Conservation (phyloP, 2,888 invertebrate genomes). For the Drosophila pseudotalamancana region DNA sequence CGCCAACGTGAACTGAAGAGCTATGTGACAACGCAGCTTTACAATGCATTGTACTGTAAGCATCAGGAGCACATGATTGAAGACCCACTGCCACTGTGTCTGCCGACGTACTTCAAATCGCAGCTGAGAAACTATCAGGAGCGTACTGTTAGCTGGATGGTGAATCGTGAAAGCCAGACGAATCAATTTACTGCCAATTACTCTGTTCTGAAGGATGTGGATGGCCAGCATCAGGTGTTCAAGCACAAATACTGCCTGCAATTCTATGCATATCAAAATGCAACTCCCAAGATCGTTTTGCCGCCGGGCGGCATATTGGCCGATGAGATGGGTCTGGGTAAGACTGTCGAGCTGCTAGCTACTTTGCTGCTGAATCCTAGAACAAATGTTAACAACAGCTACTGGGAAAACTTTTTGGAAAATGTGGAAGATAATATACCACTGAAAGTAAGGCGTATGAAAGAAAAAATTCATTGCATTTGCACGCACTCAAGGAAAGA, state of each 20-base stretch:
- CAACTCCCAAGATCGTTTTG: conserved; percentile 52
- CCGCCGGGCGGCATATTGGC: conserved; percentile 90
- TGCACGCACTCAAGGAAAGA: conserved; percentile 69
- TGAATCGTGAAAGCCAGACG: conserved; percentile 85
- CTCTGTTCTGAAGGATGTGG: conserved; percentile 50
- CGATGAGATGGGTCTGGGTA: conserved; percentile 93
- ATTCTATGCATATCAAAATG: conserved; percentile 38
- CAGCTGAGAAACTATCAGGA: conserved; percentile 87
- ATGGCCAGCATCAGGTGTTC: conserved; percentile 52
- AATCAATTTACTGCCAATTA: conserved; percentile 53
- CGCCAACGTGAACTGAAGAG: conserved; percentile 62
- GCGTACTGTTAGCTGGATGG: conserved; percentile 89
- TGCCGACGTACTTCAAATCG: conserved; percentile 84
- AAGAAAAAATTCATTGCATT: conserved; percentile 78
- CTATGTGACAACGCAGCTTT: conserved; percentile 78
- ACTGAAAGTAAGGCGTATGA: conserved; percentile 17
- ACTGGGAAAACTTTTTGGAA: conserved; percentile 40
- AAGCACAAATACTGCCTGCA: conserved; percentile 76
- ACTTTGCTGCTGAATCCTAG: conserved; percentile 86
- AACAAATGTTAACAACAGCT: conserved; percentile 11
- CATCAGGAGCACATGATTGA: conserved; percentile 30
- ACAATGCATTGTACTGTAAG: conserved; percentile 65
- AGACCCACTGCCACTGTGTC: background rate
- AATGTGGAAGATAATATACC: conserved; percentile 29
- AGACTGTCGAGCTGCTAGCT: conserved; percentile 91